A percentile compares a stretch with the other conserved stretches of the same genome.
Conservation (phyloP, 1,140 invertebrate species). For the Sycophila sp. region DNA sequence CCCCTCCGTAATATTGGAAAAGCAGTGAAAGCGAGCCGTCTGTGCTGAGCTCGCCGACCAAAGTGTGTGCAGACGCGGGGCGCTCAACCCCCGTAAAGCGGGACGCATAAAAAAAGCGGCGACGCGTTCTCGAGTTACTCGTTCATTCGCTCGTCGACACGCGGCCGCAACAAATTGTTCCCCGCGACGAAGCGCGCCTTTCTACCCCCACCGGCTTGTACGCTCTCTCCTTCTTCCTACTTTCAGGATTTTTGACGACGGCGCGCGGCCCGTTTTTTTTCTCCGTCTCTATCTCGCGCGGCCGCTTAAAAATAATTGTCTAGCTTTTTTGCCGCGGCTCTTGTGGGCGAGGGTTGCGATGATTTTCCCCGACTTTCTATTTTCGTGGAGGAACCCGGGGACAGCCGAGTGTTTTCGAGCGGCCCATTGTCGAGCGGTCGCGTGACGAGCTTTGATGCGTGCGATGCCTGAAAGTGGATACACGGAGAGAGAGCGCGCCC, state of each 20-base stretch:
- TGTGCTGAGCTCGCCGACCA: background rate
- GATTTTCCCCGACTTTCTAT: constrained; percentile 6
- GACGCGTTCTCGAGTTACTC: constrained; percentile 30
- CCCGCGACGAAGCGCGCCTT: background rate
- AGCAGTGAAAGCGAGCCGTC: constrained; percentile 3
- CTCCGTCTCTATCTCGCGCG: background rate
- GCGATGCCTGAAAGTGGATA: no score
- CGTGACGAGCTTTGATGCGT: no score
- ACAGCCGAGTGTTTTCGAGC: no score
- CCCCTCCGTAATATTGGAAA: background rate
- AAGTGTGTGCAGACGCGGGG: background rate
- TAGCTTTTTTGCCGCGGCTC: background rate
- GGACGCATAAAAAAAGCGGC: background rate
- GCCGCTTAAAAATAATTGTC: constrained; percentile 18
- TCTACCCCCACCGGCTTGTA: background rate
- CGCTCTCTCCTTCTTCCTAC: background rate
- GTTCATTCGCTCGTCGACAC: background rate
- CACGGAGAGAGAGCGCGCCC: no score
- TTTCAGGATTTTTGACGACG: constrained; percentile 14
- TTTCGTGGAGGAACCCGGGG: background rate
- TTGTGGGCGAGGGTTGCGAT: background rate
- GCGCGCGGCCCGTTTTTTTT: constrained; percentile 1
- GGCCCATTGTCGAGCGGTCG: no score
- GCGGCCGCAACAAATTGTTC: constrained; percentile 19
- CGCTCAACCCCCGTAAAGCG: constrained; percentile 9